Percentiles rank a stretch among this genome's conserved stretches.
Evolutionary conservation across 2,888 invertebrate genomes (phyloP).

Genomic region (Tachystola acroxantha): DNA sequence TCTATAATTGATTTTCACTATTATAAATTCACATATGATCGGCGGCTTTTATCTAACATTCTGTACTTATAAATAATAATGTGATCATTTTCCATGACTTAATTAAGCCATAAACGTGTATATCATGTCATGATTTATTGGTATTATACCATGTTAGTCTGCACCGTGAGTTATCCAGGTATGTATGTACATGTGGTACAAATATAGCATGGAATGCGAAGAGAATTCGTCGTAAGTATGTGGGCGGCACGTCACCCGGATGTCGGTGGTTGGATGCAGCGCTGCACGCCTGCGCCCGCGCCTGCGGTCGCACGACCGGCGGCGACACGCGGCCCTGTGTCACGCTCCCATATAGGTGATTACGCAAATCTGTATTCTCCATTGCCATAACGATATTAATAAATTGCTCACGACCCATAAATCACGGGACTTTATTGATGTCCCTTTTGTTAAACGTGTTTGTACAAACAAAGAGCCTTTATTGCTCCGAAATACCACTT

Average conservation of each 20-base stretch:
- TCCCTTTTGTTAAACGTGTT: not conserved
- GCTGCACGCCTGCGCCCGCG: conserved; percentile 4
- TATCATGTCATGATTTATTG: conserved; percentile 19
- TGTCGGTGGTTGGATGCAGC: conserved; percentile 19
- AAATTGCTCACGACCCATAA: not conserved
- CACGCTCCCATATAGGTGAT: not conserved
- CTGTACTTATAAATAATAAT: too few relatives aligned
- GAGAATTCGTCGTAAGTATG: conserved; percentile 36
- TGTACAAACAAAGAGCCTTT: too few relatives aligned
- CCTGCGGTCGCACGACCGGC: not conserved
- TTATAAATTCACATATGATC: too few relatives aligned
- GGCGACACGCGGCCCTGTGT: not conserved
- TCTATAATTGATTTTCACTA: too few relatives aligned
- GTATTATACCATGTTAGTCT: conserved; percentile 29
- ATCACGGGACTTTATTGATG: not conserved
- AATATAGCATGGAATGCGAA: conserved; percentile 37
- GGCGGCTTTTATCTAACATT: too few relatives aligned
- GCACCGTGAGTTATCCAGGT: conserved; percentile 27
- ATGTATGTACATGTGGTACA: conserved; percentile 24
- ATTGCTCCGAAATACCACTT: too few relatives aligned
- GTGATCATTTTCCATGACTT: not conserved
- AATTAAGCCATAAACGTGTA: conserved; percentile 19
- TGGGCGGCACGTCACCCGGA: conserved; percentile 39
- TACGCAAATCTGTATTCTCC: not conserved
- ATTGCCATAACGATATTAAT: not conserved